Evolutionary conservation across 2,113 vertebrate species (phyloP).

Genomic region (Cavia aperea): DNA sequence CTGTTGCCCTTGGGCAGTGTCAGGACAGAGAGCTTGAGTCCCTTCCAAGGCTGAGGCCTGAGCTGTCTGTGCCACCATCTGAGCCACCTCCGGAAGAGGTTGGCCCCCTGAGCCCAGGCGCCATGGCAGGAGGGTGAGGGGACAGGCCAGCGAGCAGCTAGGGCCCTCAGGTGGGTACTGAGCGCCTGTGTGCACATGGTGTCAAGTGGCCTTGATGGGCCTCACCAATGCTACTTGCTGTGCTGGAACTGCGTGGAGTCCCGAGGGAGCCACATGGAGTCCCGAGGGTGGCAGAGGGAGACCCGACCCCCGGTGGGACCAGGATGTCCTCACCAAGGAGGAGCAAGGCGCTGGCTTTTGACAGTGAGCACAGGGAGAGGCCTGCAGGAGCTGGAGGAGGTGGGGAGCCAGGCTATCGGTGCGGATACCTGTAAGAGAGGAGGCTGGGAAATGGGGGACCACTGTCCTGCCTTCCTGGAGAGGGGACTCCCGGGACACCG

Average conservation of each 20-base stretch:
- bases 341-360: accelerated
- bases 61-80: not conserved
- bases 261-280: no score
- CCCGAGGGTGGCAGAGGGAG: not conserved
- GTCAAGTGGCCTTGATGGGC: not conserved
- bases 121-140: not conserved
- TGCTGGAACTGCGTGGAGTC: not conserved
- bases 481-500: not conserved
- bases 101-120: not conserved
- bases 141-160: not conserved
- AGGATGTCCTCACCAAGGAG: not conserved
- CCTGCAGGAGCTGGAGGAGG: not conserved
- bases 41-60: not conserved
- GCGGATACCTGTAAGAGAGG: not conserved
- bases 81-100: not conserved
- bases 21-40: not conserved
- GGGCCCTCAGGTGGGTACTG: not conserved
- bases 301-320: accelerated
- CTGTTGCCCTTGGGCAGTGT: not conserved
- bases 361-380: not conserved
- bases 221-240: no score
- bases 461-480: not conserved
- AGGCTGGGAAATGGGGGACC: not conserved
- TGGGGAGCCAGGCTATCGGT: not conserved
- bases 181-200: not conserved